Conservation (phyloP, 2,797 vertebrate genomes). For the Pipistrellus pygmaeus region DNA sequence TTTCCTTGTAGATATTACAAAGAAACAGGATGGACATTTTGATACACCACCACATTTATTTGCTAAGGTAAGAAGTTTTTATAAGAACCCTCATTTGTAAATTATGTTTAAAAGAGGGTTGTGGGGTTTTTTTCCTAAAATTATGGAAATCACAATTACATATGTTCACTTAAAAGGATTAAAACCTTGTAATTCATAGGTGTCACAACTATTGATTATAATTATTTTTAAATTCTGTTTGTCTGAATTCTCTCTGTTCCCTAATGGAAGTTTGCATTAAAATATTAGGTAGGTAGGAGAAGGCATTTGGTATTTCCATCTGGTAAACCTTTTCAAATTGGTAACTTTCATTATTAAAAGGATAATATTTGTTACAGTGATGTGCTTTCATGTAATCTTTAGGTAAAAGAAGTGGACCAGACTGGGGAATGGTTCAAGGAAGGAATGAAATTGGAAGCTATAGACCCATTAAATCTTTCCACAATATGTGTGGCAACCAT, state of each 20-base stretch:
- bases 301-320: constrained; percentile 52
- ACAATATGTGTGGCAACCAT: constrained; percentile 99
- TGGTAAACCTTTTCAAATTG: constrained; percentile 54
- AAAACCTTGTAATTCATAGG: constrained; percentile 67
- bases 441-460: constrained; percentile 99
- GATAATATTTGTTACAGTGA: constrained; percentile 50
- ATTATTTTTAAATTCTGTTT: constrained; percentile 66
- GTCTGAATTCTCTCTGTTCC: constrained; percentile 53
- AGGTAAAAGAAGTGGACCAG: constrained; percentile 98
- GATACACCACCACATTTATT: constrained; percentile 96
- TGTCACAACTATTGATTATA: constrained; percentile 63
- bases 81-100: constrained; percentile 73
- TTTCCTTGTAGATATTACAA: constrained; percentile 92
- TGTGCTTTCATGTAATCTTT: constrained; percentile 78
- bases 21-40: constrained; percentile 96
- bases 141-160: constrained; percentile 70
- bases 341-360: constrained; percentile 35
- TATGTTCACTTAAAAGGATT: constrained; percentile 73
- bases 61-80: constrained; percentile 92
- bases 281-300: constrained; percentile 63
- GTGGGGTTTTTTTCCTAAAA: constrained; percentile 75
- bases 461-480: constrained; percentile 98
- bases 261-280: constrained; percentile 44
- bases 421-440: constrained; percentile 98
- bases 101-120: constrained; percentile 73